Evolutionary conservation across 1,140 invertebrate genomes (phyloP), one percentile per base, ranked within the genome.

Genomic region (Colletes latitarsis): DNA sequence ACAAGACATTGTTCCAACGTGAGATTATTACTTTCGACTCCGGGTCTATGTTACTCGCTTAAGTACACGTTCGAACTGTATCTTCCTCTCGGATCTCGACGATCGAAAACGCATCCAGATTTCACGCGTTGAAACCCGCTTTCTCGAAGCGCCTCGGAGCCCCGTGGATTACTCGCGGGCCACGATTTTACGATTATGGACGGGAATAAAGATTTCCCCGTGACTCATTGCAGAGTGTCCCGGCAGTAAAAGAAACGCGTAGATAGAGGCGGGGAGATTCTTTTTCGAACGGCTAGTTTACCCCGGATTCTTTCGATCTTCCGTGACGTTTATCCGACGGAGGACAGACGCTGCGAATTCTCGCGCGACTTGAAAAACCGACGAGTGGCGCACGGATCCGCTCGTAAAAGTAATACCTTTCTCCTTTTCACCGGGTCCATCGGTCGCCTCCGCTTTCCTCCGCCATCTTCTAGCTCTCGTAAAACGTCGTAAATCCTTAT

Each of bases 401-500:
- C 39, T 85, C 83, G 83, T 86, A 85, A 86, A 86, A 82, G 63
- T 70, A 82, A 75, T 67, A 49, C 62, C 10, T 4, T 12, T 17
- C 64, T 52, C 19, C 4, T 60, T 43, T 43, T 79, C 41, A 12
- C 19, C 9, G 8, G 12, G 30, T 30, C 30, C 30, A 30, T 2
- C 30, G 30, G 30, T 30, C 30, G 30, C 30, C 30, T 62, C 55
- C 2, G 6, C n/a, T 14, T 43, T 68, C 63, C 43, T 30, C 12
- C 8, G 5, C 17, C 6, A 6, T 17, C 58, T 52, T 6, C 21
- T 49, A 15, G 21, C 39, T 55, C 63, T 19, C 49, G 58, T 57
- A 64, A 58, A 30, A 46, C 39, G 68, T 70, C 69, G 79, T 88
- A 86, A 86, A 88, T 86, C 52, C 79, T 86, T 88, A 85, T 82